Percentiles rank a stretch among this genome's conserved stretches.
Conservation (phyloP, 1,140 invertebrate species). For the Euborellia annulipes region DNA sequence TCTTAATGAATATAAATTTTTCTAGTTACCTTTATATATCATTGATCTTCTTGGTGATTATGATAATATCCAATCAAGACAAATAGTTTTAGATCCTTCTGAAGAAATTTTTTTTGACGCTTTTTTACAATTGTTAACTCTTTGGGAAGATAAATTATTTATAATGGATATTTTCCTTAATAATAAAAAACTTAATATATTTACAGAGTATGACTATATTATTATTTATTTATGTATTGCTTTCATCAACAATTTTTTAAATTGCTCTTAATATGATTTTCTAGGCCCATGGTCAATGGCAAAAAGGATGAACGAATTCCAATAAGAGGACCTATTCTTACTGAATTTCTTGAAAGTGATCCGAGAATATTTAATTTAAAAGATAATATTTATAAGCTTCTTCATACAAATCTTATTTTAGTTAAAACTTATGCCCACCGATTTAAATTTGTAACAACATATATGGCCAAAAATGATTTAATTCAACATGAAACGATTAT, state of each 20-base stretch:
- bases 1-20: constrained; percentile 9
- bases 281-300: constrained; percentile 55
- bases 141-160: constrained; percentile 39
- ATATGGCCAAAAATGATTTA: constrained; percentile 50
- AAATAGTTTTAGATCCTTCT: constrained; percentile 35
- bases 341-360: constrained; percentile 47
- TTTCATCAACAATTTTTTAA: too few species aligned
- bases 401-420: constrained; percentile 40
- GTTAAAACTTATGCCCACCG: constrained; percentile 43
- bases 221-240: neutral
- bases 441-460: constrained; percentile 46
- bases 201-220: constrained; percentile 31
- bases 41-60: constrained; percentile 33
- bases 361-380: constrained; percentile 35
- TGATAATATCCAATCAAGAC: constrained; percentile 15
- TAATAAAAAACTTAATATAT: constrained; percentile 32
- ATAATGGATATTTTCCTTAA: constrained; percentile 39
- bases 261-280: constrained; percentile 24
- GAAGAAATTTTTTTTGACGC: constrained; percentile 32
- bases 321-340: constrained; percentile 43
- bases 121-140: constrained; percentile 33
- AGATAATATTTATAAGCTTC: constrained; percentile 30
- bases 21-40: constrained; percentile 37
- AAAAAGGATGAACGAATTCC: constrained; percentile 49
- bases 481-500: constrained; percentile 35